A percentile compares a stretch with the other conserved stretches of the same genome.
Conservation (phyloP, 2,113 vertebrate species). For the Sylvilagus bachmani region DNA sequence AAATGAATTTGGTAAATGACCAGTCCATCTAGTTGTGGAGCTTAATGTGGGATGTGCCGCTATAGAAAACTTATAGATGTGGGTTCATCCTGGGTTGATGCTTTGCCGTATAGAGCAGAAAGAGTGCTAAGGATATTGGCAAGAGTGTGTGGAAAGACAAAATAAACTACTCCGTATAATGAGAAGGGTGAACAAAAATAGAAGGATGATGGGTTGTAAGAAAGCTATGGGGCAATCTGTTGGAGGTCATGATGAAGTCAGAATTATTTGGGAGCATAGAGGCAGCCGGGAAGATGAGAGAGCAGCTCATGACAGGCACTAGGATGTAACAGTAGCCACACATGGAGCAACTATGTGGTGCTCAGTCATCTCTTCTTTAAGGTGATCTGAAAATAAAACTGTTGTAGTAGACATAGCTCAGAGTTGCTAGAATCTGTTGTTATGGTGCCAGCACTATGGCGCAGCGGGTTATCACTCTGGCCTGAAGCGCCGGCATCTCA, state of each 20-base stretch:
- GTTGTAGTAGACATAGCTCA: not conserved
- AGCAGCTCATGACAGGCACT: too few relatives aligned
- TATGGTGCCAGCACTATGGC: too few relatives aligned
- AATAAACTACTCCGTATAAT: not conserved
- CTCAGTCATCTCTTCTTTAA: conserved; percentile 14
- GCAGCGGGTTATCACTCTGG: too few relatives aligned
- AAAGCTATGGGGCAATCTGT: not conserved
- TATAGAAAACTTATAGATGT: not conserved
- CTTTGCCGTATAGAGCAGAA: not conserved
- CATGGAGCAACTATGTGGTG: not conserved
- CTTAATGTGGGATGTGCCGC: not conserved
- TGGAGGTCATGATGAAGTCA: not conserved
- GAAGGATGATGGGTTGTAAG: not conserved
- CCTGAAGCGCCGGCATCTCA: too few relatives aligned
- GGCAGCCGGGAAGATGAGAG: not conserved
- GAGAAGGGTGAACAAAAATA: not conserved
- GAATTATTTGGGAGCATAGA: not conserved
- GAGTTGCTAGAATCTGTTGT: not conserved
- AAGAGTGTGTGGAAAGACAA: not conserved
- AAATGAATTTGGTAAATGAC: not conserved
- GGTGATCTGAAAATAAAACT: conserved; percentile 64
- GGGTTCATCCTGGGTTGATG: not conserved
- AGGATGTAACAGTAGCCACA: not conserved
- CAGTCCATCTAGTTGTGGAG: not conserved
- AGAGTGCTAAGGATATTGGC: not conserved